Percentiles rank a stretch among this genome's conserved stretches.
These are phyloP conservation scores for Heptranchias perlo DNA, from an alignment of 2,113 vertebrate species.

Conservation along the genomic window DNA sequence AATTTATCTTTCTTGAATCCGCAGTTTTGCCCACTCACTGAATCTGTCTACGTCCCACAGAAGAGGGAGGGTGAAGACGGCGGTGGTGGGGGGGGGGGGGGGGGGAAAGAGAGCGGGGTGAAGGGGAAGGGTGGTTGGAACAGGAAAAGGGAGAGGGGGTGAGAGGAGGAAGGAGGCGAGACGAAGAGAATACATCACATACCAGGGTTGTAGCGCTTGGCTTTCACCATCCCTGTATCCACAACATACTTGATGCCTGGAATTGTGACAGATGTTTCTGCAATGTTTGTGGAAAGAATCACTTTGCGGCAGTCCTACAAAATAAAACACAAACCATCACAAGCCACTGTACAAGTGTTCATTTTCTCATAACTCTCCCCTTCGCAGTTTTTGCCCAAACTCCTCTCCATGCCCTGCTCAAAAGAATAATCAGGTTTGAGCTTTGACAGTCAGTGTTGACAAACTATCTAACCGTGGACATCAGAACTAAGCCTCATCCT, in stretches of 20 bases:
- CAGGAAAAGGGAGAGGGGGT: no score
- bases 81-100: no score
- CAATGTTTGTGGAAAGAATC: slow-evolving; percentile 93
- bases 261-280: slow-evolving; percentile 94
- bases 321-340: background rate
- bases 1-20: no score
- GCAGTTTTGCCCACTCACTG: no score
- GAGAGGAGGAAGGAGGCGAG: background rate
- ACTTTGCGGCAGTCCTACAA: slow-evolving; percentile 85
- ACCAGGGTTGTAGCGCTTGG: slow-evolving; percentile 93
- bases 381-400: background rate
- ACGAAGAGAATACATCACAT: slow-evolving; percentile 43
- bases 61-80: no score
- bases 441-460: background rate
- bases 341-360: background rate
- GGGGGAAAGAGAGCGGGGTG: no score
- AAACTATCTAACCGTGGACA: background rate
- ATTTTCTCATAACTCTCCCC: background rate
- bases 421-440: background rate
- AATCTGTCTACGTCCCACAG: no score
- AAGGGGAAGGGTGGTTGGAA: background rate
- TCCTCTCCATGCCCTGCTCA: no score
- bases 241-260: slow-evolving; percentile 87
- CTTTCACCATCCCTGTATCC: slow-evolving; percentile 97
- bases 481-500: no score